phyloP scores from a whole-genome alignment of 2,113 vertebrate genomes.

The Pseudopodoces humilis region DNA sequence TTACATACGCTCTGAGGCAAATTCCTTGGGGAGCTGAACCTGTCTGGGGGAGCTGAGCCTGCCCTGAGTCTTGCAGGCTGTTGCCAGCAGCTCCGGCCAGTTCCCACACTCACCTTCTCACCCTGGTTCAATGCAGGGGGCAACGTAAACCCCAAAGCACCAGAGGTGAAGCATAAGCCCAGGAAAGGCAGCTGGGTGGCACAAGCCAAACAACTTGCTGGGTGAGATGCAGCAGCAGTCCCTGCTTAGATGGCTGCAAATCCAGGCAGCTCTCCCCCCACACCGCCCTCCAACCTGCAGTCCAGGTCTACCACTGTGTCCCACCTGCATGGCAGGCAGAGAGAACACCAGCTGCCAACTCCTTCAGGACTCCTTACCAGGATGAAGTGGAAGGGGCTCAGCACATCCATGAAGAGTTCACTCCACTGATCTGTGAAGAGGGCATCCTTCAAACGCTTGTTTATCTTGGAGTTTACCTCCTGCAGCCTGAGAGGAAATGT shows the following conservation, averaged over 20 bases:
- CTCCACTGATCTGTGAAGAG: slow-evolving; percentile 98
- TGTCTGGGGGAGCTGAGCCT: not conserved
- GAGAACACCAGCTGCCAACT: not conserved
- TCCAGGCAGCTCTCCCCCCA: not conserved
- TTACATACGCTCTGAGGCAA: accelerated
- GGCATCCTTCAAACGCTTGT: slow-evolving; percentile 93
- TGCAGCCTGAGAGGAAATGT: slow-evolving; percentile 81
- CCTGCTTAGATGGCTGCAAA: not conserved
- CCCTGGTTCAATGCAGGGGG: not conserved
- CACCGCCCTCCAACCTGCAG: not conserved
- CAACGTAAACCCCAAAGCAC: not conserved
- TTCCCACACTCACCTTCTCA: not conserved
- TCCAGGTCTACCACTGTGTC: not conserved
- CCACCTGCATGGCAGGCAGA: not conserved
- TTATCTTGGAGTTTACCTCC: slow-evolving; percentile 98
- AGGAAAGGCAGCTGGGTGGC: not conserved
- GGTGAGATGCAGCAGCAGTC: not conserved
- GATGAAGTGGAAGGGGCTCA: slow-evolving; percentile 91
- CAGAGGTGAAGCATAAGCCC: not conserved
- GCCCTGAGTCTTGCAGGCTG: not conserved
- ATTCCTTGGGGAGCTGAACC: not conserved
- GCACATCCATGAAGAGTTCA: slow-evolving; percentile 92
- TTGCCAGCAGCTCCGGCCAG: not conserved
- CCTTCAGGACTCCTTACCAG: slow-evolving; percentile 77
- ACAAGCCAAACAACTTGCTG: not conserved